These are phyloP conservation scores for Nematolebias whitei DNA, from an alignment of 2,113 vertebrate genomes.

Conservation along the genomic window DNA sequence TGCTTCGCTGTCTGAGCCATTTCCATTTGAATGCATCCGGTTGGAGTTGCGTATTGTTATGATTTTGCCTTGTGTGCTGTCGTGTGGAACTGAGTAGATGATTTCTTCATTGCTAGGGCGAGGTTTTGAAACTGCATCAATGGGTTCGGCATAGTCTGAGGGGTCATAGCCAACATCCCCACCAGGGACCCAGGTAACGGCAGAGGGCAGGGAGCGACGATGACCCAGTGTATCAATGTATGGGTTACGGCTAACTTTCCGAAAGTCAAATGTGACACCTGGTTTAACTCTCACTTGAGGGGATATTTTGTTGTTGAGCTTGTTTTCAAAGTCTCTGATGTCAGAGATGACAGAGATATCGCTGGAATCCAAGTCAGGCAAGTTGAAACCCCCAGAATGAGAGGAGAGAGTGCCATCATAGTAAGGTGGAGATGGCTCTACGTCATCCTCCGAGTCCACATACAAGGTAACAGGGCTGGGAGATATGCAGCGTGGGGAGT, in stretches of 20 bases:
- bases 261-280: slow-evolving; percentile 87
- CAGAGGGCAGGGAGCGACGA: slow-evolving; percentile 86
- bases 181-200: slow-evolving; percentile 85
- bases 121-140: slow-evolving; percentile 92
- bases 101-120: slow-evolving; percentile 92
- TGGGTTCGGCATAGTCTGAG: slow-evolving; percentile 94
- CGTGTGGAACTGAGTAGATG: slow-evolving; percentile 96
- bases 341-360: slow-evolving; percentile 88
- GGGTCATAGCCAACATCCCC: slow-evolving; percentile 90
- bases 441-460: slow-evolving; percentile 93
- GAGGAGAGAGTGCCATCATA: slow-evolving; percentile 82
- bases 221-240: slow-evolving; percentile 86
- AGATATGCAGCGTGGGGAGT: slow-evolving; percentile 91
- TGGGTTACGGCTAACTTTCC: slow-evolving; percentile 85
- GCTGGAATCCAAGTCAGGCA: slow-evolving; percentile 88
- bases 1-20: slow-evolving; percentile 94
- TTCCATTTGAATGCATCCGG: slow-evolving; percentile 90
- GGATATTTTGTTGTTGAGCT: slow-evolving; percentile 90
- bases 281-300: slow-evolving; percentile 91
- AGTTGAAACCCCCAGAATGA: slow-evolving; percentile 85
- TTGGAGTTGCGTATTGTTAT: slow-evolving; percentile 97
- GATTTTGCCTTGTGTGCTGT: slow-evolving; percentile 98
- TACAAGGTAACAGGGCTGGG: slow-evolving; percentile 91
- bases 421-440: slow-evolving; percentile 85
- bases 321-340: slow-evolving; percentile 88